Evolutionary conservation across 1,140 invertebrate genomes (phyloP).

Genomic region (Trachymyrmex cornetzi): DNA sequence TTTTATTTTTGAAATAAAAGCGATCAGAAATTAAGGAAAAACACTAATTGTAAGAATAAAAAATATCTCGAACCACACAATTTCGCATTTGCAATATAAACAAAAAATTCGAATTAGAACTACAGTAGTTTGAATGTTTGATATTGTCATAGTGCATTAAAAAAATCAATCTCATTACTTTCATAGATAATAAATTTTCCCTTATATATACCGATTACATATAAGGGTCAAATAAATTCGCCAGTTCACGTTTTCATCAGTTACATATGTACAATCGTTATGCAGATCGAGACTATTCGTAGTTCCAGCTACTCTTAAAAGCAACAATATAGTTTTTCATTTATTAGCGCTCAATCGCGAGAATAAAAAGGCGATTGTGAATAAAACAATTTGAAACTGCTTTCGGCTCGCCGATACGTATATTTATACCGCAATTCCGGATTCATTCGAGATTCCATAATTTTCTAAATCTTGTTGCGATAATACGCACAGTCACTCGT

Average conservation of each 20-base stretch:
- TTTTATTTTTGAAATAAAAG: background rate
- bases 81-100: background rate
- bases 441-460: slow-evolving; percentile 26
- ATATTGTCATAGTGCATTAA: background rate
- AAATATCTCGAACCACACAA: background rate
- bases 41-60: background rate
- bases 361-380: slow-evolving; percentile 27
- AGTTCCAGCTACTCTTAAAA: slow-evolving; percentile 64
- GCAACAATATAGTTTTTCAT: slow-evolving; percentile 53
- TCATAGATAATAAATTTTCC: background rate
- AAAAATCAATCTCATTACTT: slow-evolving; percentile 17
- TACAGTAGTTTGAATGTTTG: background rate
- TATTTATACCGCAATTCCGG: background rate
- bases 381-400: slow-evolving; percentile 5
- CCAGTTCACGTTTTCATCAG: slow-evolving; percentile 69
- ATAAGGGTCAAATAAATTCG: slow-evolving; percentile 10
- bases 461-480: slow-evolving; percentile 14
- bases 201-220: background rate
- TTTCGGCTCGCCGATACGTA: background rate
- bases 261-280: slow-evolving; percentile 82
- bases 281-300: slow-evolving; percentile 49
- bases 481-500: slow-evolving; percentile 14
- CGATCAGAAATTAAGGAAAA: background rate
- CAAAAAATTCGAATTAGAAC: background rate
- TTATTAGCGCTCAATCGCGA: slow-evolving; percentile 15